phyloP scores from a whole-genome alignment of 2,113 vertebrate species.

The Castor canadensis region DNA sequence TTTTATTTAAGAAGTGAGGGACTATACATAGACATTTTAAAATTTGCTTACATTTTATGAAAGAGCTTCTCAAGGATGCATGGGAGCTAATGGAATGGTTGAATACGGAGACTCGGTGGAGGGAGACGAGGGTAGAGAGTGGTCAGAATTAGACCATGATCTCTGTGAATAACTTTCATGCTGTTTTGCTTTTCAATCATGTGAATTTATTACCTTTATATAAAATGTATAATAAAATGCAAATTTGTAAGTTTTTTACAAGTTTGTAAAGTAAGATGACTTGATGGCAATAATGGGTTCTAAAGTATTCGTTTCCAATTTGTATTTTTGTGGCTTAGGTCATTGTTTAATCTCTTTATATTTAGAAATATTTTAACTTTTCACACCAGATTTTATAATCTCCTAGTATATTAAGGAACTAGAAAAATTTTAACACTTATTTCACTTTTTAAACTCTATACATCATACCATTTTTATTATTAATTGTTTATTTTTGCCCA shows the following conservation, averaged over 20 bases:
- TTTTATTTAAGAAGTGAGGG: not conserved
- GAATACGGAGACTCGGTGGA: not conserved
- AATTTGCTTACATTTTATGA: not conserved
- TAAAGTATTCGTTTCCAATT: not conserved
- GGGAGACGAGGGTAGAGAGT: not conserved
- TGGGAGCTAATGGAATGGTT: not conserved
- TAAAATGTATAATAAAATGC: not conserved
- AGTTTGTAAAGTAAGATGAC: not conserved
- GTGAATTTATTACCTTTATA: not conserved
- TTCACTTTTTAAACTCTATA: not conserved
- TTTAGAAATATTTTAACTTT: slow-evolving; percentile 1
- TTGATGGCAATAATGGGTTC: not conserved
- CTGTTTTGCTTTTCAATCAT: not conserved
- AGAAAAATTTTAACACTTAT: not conserved
- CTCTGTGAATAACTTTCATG: not conserved
- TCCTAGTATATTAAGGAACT: not conserved
- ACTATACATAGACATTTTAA: not conserved
- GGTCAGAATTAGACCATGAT: not conserved
- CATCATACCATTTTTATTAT: not conserved
- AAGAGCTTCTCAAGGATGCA: not conserved
- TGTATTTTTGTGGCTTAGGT: slow-evolving; percentile 1
- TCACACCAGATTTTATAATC: not conserved
- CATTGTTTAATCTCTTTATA: not conserved
- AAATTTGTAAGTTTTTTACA: not conserved
- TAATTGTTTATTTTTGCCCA: not conserved